Evolutionary conservation across 2,113 vertebrate genomes (phyloP).

Genomic region (Eira barbara): DNA sequence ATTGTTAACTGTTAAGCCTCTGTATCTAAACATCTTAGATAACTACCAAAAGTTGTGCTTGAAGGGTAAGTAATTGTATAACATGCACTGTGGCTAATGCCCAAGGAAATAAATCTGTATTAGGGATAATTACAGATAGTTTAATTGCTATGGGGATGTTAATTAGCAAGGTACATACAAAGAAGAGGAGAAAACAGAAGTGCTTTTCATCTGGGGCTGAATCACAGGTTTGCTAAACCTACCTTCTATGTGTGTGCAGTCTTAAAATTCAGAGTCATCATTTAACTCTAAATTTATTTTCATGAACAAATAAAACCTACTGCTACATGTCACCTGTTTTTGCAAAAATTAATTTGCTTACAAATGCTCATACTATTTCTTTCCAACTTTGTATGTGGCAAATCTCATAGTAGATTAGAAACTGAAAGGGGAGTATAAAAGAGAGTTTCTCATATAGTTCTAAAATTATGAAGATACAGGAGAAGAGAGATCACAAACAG

Average conservation of each 20-base stretch:
- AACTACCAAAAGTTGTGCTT: slow-evolving; percentile 36
- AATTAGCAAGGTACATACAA: slow-evolving; percentile 15
- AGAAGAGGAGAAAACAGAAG: slow-evolving; percentile 10
- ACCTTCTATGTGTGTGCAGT: background rate
- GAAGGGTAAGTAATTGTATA: slow-evolving; percentile 59
- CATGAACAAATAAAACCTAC: background rate
- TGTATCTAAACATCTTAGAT: background rate
- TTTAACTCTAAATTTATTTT: background rate
- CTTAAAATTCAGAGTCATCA: background rate
- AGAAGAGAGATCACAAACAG: background rate
- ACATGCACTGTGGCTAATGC: slow-evolving; percentile 52
- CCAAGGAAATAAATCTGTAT: slow-evolving; percentile 35
- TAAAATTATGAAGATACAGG: background rate
- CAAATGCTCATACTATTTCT: background rate
- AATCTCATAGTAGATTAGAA: background rate
- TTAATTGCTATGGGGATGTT: slow-evolving; percentile 60
- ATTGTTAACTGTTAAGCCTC: background rate
- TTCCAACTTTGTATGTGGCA: background rate
- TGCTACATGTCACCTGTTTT: background rate
- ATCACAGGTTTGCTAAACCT: background rate
- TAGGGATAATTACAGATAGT: slow-evolving; percentile 38
- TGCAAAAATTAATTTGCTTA: background rate
- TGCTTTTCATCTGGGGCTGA: background rate
- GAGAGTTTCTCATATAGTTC: background rate
- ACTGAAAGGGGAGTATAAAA: background rate